These are phyloP conservation scores for Thaumatotibia leucotreta DNA, from an alignment of 1,140 invertebrate genomes.

Conservation along the genomic window DNA sequence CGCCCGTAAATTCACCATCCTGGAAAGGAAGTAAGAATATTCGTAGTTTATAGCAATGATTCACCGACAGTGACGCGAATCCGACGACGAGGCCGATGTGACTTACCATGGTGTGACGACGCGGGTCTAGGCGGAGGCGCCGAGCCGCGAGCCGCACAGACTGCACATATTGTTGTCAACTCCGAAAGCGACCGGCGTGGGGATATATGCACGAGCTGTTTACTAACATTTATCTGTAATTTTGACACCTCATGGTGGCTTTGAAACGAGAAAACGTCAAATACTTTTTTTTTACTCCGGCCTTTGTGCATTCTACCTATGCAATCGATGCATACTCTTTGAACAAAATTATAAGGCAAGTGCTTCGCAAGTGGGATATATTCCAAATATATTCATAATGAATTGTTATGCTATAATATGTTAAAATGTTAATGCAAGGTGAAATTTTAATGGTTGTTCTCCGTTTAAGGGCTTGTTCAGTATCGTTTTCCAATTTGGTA, in stretches of 20 bases:
- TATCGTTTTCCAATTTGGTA: too few species aligned
- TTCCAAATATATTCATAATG: too few species aligned
- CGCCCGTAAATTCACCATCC: constrained; percentile 54
- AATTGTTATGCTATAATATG: too few species aligned
- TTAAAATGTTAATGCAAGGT: too few species aligned
- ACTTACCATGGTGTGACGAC: too few species aligned
- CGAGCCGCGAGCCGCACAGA: constrained; percentile 25
- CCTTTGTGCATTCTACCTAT: not conserved
- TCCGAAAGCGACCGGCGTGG: constrained; percentile 33
- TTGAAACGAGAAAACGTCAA: constrained; percentile 38
- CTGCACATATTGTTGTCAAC: constrained; percentile 30
- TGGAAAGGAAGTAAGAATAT: constrained; percentile 19
- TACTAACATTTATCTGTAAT: constrained; percentile 56
- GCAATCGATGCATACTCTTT: not conserved
- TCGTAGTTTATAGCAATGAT: not conserved
- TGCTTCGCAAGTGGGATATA: too few species aligned
- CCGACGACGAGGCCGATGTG: too few species aligned
- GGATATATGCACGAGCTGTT: constrained; percentile 41
- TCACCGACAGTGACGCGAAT: too few species aligned
- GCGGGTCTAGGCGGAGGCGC: too few species aligned
- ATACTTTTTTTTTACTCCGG: constrained; percentile 13
- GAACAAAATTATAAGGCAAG: not conserved
- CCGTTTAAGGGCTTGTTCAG: too few species aligned
- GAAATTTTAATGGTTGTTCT: too few species aligned
- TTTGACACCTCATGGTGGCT: constrained; percentile 57